Evolutionary conservation across 2,797 vertebrate species (phyloP), one percentile per base, ranked within the genome.

Genomic region (Clarias fuscus): DNA sequence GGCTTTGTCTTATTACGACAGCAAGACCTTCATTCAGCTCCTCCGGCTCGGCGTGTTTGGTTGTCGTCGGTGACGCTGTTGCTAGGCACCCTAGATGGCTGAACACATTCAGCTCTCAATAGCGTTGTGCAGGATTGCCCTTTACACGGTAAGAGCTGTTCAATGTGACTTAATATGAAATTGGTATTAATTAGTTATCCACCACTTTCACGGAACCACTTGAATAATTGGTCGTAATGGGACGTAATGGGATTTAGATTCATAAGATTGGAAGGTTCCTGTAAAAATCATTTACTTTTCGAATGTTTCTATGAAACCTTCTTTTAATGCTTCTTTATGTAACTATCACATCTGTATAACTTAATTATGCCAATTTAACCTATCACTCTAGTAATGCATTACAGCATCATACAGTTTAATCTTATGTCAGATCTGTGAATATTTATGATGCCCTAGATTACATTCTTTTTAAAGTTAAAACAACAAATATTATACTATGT

Each of bases 81-180:
- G 93, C 92, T 85, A 93, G 92, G 92, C 92, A 93, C 94, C 71
- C 37, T 84, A 84, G 90, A 97, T 98, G 96, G 98, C 97, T 95
- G 97, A 98, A 91, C 96, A 96, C 95, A 95, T 97, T 95, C 96
- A 96, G 96, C 94, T 98, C 93, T 96, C 96, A 92, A 93, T 95
- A 91, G 97, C 97, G 87, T 92, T 98, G 94, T 98, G 97, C 95
- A 96, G 97, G 95, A 97, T 97, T 94, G 97, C 96, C 93, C 94
- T 97, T 94, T 97, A 97, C 92, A 97, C 93, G 96, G 97, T 97
- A 97, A 97, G 95, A 43, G 71, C 30, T 77, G 65, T 76, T 61
- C 30, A 62, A 65, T 33, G 80, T 67, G 22, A 79, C 59, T 67
- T 15, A 70, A 67, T 73, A 48, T 76, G 48, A 65, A 33, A 70